These are phyloP conservation scores for Mallotus villosus DNA, from an alignment of 2,797 vertebrate genomes.

Conservation along the genomic window DNA sequence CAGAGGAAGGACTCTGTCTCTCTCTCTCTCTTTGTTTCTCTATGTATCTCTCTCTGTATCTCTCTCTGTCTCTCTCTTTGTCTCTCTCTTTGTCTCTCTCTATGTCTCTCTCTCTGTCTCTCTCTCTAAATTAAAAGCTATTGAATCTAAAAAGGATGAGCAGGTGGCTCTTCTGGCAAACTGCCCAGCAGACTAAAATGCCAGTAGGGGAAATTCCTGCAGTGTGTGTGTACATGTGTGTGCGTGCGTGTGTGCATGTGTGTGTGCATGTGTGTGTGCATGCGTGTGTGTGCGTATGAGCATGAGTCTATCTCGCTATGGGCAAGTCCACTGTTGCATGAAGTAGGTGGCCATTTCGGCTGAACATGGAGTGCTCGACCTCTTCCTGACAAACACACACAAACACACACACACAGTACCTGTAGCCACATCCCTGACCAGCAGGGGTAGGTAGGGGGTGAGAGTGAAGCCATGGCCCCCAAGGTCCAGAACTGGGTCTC, in stretches of 20 bases:
- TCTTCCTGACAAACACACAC: slow-evolving; percentile 15
- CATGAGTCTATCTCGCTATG: slow-evolving; percentile 39
- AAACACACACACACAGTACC: slow-evolving; percentile 68
- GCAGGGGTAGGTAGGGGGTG: slow-evolving; percentile 83
- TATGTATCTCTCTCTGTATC: too few species aligned
- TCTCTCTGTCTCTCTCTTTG: not conserved
- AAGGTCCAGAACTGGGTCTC: slow-evolving; percentile 84
- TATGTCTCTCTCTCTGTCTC: slow-evolving; percentile 24
- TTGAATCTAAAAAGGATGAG: slow-evolving; percentile 56
- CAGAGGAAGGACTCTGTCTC: too few species aligned
- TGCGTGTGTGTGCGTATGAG: slow-evolving; percentile 1
- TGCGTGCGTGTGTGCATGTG: slow-evolving; percentile 1
- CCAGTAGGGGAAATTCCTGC: slow-evolving; percentile 47
- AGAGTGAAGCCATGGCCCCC: slow-evolving; percentile 87
- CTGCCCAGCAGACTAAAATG: slow-evolving; percentile 48
- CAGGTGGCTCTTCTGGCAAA: slow-evolving; percentile 63
- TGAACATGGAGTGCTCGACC: slow-evolving; percentile 22
- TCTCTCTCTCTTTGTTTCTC: too few species aligned
- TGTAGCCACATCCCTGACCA: slow-evolving; percentile 86
- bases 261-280: not conserved
- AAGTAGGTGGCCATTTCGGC: slow-evolving; percentile 54
- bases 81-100: not conserved
- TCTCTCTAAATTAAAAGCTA: slow-evolving; percentile 57
- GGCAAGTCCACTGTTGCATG: slow-evolving; percentile 34
- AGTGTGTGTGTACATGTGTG: slow-evolving; percentile 13